A percentile compares a stretch with the other conserved stretches of the same genome.
phyloP scores from a whole-genome alignment of 2,113 vertebrate genomes.

The Hippotragus niger region DNA sequence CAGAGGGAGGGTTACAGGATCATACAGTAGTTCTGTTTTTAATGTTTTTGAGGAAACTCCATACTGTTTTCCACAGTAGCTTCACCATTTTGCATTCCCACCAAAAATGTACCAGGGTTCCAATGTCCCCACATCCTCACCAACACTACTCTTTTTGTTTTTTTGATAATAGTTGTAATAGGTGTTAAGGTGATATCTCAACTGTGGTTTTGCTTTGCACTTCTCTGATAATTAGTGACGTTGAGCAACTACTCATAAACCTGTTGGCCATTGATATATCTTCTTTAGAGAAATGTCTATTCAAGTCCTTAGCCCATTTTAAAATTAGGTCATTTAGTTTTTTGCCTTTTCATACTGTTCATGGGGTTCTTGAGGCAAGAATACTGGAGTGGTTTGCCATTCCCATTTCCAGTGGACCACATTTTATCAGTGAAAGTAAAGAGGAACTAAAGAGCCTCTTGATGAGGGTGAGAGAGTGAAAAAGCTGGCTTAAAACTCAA shows the following conservation, averaged over 20 bases:
- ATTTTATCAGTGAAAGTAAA: not conserved
- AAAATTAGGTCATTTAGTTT: not conserved
- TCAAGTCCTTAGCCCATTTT: not conserved
- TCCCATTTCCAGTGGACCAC: not conserved
- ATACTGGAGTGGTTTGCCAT: not conserved
- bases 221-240: not conserved
- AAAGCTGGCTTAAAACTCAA: not conserved
- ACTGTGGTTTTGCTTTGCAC: not conserved
- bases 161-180: not conserved
- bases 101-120: not conserved
- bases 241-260: not conserved
- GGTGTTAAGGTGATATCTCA: not conserved
- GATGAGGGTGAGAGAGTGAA: not conserved
- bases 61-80: not conserved
- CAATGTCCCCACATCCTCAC: not conserved
- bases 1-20: not conserved
- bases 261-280: not conserved
- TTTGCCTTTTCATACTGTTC: not conserved
- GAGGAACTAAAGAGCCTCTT: not conserved
- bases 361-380: not conserved
- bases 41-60: not conserved
- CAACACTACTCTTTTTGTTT: not conserved
- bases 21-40: not conserved
- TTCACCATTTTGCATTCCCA: not conserved
- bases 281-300: not conserved